Evolutionary conservation across 2,113 vertebrate species (phyloP), one percentile per base, ranked within the genome.

Genomic region (Prietella phreatophila): DNA sequence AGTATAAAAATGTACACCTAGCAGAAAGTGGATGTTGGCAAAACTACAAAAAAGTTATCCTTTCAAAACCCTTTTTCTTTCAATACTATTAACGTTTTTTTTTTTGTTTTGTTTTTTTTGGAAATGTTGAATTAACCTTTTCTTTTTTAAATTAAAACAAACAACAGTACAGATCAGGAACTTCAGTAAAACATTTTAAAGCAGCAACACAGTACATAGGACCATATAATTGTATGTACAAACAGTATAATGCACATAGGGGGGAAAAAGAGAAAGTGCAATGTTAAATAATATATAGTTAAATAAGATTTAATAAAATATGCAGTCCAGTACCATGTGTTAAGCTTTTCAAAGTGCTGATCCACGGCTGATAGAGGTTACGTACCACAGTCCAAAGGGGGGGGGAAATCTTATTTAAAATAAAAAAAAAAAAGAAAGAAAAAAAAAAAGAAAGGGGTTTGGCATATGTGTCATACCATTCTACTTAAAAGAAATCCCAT

Each of bases 1-100:
- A 27, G 17, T 53, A 75, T 87, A 89, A 87, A 87, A 88, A 88
- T 67, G 14, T 60, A 83, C 76, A 88, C 22, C 25, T 15, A 27
- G 33, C 39, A 56, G 2, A 61, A 82, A 27, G 33, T 61, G 33
- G 20, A 61, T 60, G 56, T 61, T 61, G 30, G 33, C 56, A 42
- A 61, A 80, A 60, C 20, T 15, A 42, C 10, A 17, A 47, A 47
- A 69, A 83, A 69, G 39, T 63, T 20, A 82, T 1, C 30, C 3
- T 61, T 56, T 80, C 42, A 83, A 30, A n/a, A 76, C 14, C 2
- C 4, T 42, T 42, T 27, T 27, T 53, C 8, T 84, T 55, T 53
- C 14, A 9, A 20, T 84, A 84, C 50, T 55, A 69, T 17, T 69
- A 1, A 19, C 6, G 27, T 61, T 84, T 69, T 83, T 83, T 84